Evolutionary conservation across 2,113 vertebrate species (phyloP).

Genomic region (Dasypus novemcinctus): DNA sequence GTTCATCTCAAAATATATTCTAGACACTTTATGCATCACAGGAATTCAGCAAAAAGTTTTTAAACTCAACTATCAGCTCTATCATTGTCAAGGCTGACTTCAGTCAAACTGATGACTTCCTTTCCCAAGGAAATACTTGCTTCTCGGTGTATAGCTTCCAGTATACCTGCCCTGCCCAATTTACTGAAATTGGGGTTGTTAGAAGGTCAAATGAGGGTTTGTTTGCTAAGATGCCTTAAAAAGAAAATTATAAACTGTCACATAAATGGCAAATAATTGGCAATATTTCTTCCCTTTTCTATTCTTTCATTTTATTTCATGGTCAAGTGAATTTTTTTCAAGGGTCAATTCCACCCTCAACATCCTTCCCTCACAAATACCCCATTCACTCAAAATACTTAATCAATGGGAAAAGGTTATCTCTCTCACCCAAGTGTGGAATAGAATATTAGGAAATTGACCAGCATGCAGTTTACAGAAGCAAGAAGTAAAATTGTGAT

Average conservation of each 20-base stretch:
- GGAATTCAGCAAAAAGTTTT: conserved; percentile 25
- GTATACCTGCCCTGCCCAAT: not conserved
- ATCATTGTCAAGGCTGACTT: conserved; percentile 43
- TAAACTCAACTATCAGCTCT: conserved; percentile 24
- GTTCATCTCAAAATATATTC: conserved; percentile 38
- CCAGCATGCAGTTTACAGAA: not conserved
- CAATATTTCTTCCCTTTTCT: not conserved
- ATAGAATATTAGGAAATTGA: not conserved
- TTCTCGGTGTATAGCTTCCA: not conserved
- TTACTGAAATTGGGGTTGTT: not conserved
- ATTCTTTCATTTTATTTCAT: not conserved
- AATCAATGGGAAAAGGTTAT: not conserved
- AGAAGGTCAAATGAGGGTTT: not conserved
- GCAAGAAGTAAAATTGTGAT: not conserved
- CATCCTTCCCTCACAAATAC: not conserved
- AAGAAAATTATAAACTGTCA: not conserved
- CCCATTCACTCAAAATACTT: not conserved
- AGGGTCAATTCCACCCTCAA: not conserved
- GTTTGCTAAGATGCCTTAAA: not conserved
- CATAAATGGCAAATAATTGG: not conserved
- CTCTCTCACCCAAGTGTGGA: not conserved
- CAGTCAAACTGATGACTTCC: conserved; percentile 7
- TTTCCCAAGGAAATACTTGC: not conserved
- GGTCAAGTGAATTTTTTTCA: not conserved
- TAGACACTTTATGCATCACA: not conserved